Evolutionary conservation across 1,140 invertebrate species (phyloP), one percentile per base, ranked within the genome.

Genomic region (Bilobella aurantiaca): DNA sequence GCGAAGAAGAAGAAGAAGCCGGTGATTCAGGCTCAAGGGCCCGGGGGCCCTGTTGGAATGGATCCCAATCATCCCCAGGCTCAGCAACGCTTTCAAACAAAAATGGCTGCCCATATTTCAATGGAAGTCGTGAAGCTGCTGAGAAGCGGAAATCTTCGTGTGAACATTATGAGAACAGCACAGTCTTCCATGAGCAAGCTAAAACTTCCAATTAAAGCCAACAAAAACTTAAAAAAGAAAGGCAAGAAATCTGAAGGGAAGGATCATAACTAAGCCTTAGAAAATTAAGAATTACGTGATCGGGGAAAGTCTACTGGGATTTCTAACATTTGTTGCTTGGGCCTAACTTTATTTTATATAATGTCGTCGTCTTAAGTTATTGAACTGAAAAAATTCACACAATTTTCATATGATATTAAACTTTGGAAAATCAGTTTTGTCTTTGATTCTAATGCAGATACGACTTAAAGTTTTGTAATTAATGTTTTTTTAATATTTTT

Each of bases 71-170:
- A 68, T 23, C 66, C 42, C n/a, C 18, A 3, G 5, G 66, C 63
- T 8, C 56, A 72, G 53, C 49, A 47, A n/a, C 28, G 71, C 28
- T 63, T 49, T 16, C 68, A 69, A 62, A 72, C 71, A 2, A 72
- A 72, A 63, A 72, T 72, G 71, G 71, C 71, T 14, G 71, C 71
- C 8, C 71, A 72, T 31, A 70, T 72, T 42, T 72, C 71, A 59
- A 72, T 72, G 71, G 71, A 72, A 58, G 68, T 72, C n/a, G 71
- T 72, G 18, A 72, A 72, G 61, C 62, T 72, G 18, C 62, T 72
- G n/a, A 37, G 71, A 1, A 68, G 66, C 42, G 71, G 71, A 29
- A 72, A 72, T 61, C 66, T 72, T 21, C 57, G 71, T 1, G 71
- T 69, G n/a, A 72, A 72, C 56, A 46, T 72, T 2, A 72, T 72